Evolutionary conservation across 2,113 vertebrate genomes (phyloP), one percentile per base, ranked within the genome.

Genomic region (Labrus mixtus): DNA sequence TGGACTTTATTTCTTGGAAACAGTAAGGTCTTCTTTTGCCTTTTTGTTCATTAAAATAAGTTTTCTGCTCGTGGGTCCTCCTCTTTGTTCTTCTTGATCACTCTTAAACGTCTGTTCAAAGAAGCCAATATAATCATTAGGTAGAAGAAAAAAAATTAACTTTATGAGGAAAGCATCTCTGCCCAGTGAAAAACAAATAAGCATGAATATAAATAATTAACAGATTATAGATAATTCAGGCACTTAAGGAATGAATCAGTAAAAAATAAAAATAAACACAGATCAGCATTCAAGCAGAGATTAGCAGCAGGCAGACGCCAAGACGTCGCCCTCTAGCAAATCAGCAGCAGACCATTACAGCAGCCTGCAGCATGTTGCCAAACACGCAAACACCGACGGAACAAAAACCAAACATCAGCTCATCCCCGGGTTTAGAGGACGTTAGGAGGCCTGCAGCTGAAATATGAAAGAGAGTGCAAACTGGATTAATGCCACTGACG

Each of bases 331-430:
- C 65, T 60, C 81, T 53, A 79, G 61, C 46, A 48, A 17, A 79
- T 83, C 69, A 29, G 69, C 59, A 75, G 45, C 53, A 73, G 57
- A 77, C 67, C 82, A 61, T 43, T 45, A 61, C 58, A 72, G 23
- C 71, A 75, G 65, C 25, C 61, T 36, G 69, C 63, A 78, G 45
- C 57, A 73, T 78, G 67, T 69, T 71, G 51, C 50, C 68, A 57
- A 72, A 66, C 48, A 33, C 22, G 20, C 61, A 70, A 79, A 62
- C 53, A 72, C 17, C 4, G 37, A 48, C 36, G 41, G 53, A 82
- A 68, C 73, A 81, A 86, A 86, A 84, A 67, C 59, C 65, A 56
- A 79, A 68, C 72, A 73, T 81, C 50, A 56, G 45, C 43, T 82
- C 58, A 73, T 77, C 61, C 56, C 15, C 37, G 39, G 46, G 55